phyloP scores from a whole-genome alignment of 2,113 vertebrate species.

The Seriola quinqueradiata region DNA sequence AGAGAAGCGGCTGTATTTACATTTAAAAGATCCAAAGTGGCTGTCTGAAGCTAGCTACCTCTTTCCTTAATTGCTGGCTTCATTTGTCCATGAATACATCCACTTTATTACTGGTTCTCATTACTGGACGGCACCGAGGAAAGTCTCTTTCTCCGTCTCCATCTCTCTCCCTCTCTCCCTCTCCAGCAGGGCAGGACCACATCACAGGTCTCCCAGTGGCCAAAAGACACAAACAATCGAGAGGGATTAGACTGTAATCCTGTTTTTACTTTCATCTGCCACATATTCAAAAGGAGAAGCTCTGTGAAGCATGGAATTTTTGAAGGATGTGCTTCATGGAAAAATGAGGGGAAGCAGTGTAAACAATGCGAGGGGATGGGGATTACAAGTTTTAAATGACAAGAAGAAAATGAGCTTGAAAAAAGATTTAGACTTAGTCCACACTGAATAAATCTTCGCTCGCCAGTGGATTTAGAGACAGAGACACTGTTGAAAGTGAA shows the following conservation, averaged over 20 bases:
- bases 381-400: slow-evolving; percentile 79
- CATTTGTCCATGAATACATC: slow-evolving; percentile 85
- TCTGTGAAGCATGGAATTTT: slow-evolving; percentile 74
- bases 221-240: slow-evolving; percentile 84
- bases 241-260: slow-evolving; percentile 85
- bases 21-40: slow-evolving; percentile 87
- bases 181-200: slow-evolving; percentile 68
- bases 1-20: slow-evolving; percentile 84
- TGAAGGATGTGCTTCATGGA: slow-evolving; percentile 71
- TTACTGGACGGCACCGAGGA: slow-evolving; percentile 73
- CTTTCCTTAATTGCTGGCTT: slow-evolving; percentile 86
- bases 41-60: slow-evolving; percentile 82
- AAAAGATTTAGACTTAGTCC: slow-evolving; percentile 57
- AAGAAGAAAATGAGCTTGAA: slow-evolving; percentile 69
- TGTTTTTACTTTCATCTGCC: slow-evolving; percentile 84
- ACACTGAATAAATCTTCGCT: slow-evolving; percentile 51
- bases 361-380: slow-evolving; percentile 69
- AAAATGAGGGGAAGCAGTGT: slow-evolving; percentile 68
- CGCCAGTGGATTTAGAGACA: slow-evolving; percentile 40
- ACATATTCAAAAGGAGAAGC: slow-evolving; percentile 77
- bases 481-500: slow-evolving; percentile 44
- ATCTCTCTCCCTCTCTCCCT: slow-evolving; percentile 22
- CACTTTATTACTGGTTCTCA: slow-evolving; percentile 81
- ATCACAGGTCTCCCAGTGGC: slow-evolving; percentile 80
- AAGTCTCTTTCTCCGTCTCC: slow-evolving; percentile 56